Base-by-base conservation (phyloP, 2,797 vertebrate species). In the Pampus argenteus region DNA sequence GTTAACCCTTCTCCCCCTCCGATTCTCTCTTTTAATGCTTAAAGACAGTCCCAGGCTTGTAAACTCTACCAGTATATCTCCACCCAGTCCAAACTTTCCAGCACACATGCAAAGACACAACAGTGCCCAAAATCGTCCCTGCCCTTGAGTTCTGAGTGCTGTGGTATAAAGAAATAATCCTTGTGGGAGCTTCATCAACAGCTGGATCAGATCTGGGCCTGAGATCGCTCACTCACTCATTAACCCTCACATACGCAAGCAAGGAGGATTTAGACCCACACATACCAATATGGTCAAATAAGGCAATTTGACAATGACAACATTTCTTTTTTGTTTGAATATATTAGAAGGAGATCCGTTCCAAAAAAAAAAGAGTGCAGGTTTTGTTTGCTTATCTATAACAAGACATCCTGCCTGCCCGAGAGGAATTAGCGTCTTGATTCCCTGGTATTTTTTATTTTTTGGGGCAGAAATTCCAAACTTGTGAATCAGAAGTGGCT, bases 401-500 rank as follows among this genome's bases (percentile, higher is more conserved):
- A 78, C 66, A 70, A 73, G 75, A 83, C 66, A 66, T 81, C 71
- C 66, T 78, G 78, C 61, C 57, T 75, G 82, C 77, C 86, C 76
- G 79, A 84, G 81, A 85, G 77, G 81, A 89, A 90, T 88, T 85
- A 85, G 58, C 40, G 25, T 71, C 72, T 58, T 81, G 63, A 86
- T 84, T 85, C 76, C 23, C 38, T 64, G 74, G 80, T 77, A 90
- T 88, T 90, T n/a, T n/a, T n/a, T n/a, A n/a, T n/a, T n/a, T n/a
- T n/a, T 75, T 63, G 64, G 52, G 68, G 57, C 61, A 74, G 64
- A 84, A 88, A 93, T 92, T 88, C 89, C 92, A 85, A 88, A 84
- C 76, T 47, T 81, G 81, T 90, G 90, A 92, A 86, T 90, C 90
- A 90, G 75, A 87, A 75, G 65, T 40, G 78, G 66, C 78, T 82